Base-by-base conservation (phyloP, 2,113 vertebrate genomes). In the Barbus barbus region DNA sequence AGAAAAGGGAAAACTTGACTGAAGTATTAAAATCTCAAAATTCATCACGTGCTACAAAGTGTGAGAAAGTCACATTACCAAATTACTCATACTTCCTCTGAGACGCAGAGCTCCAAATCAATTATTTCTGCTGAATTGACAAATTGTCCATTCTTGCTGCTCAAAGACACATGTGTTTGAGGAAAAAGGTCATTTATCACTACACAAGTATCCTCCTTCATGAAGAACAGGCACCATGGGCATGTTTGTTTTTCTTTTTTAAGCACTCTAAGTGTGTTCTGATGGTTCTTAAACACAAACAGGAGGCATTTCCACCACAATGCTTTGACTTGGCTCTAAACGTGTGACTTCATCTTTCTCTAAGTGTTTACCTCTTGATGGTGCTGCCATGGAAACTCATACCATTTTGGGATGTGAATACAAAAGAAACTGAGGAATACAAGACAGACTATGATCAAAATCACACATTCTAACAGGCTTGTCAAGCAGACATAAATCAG, bases 301-400 rank as follows among this genome's bases (percentile, higher is more conserved):
- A 65, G 58, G 26, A 83, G 74, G 46, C 33, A 8, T 60, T 60
- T 36, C n/a, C 33, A 61, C 53, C 53, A 60, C n/a, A n/a, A n/a
- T n/a, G n/a, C n/a, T n/a, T 41, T 78, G 28, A 78, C 53, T 24
- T 78, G 53, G n/a, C 22, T 60, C 13, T 60, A 61, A 78, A 76
- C 11, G 38, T 78, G 76, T 78, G 76, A 78, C 56, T 60, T 78
- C 56, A 78, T 78, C 56, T 78, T 61, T 58, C 51, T 58, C 75
- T 41, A 26, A 60, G 76, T 78, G 76, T 78, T 78, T 78, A 78
- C 56, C 31, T 61, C n/a, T 78, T 60, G 76, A 78, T 38, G 56
- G 26, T 61, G 33, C 58, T 61, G 56, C 76, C 22, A 78, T 78
- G 13, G 76, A 78, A 78, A 78, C 76, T 13, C 33, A 18, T n/a